Base-by-base conservation (phyloP, 2,888 invertebrate species). In the Drosophila nigricruria region DNA sequence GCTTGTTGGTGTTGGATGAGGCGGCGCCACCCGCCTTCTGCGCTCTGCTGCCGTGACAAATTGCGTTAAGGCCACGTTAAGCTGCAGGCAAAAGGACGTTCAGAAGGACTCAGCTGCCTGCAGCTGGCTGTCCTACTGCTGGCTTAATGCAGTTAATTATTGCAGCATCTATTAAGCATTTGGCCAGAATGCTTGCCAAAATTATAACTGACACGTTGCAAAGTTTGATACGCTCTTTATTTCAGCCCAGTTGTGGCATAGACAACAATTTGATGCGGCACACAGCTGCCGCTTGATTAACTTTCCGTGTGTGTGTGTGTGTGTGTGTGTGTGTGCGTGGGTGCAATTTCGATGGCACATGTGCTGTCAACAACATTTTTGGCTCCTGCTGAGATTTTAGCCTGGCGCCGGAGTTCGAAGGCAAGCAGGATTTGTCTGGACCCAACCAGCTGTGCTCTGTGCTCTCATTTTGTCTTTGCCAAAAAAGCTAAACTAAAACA, bases 31-130 rank as follows among this genome's bases (percentile, higher is more conserved):
- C 56, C 4, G 38, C 49, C 59, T 14, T 25, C 43, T 30, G 25
- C 43, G 45, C 70, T 66, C 60, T 74, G 53, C 56, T 79, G 85
- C 59, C 71, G 83, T 82, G 80, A 83, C 86, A 87, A 87, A 86
- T 83, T 81, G 86, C 80, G 79, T 80, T 86, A 88, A 86, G 87
- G 88, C 88, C 80, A 79, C 73, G 74, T 66, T 79, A 82, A 86
- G 88, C 82, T 81, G 82, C 67, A 53, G 75, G 77, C 68, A 66
- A 78, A 56, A 64, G 54, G 45, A 74, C 54, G 53, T 40, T 52
- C 23, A 30, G 32, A 58, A 43, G 42, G 25, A 61, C 60, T 52
- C 40, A 49, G 49, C 25, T 45, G 68, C 47, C 69, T 70, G 60
- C 57, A 56, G 58, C 54, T 70, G 47, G 20, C 40, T 47, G 43